Conservation (phyloP, 2,888 invertebrate species). For the Lacanobia oleracea region DNA sequence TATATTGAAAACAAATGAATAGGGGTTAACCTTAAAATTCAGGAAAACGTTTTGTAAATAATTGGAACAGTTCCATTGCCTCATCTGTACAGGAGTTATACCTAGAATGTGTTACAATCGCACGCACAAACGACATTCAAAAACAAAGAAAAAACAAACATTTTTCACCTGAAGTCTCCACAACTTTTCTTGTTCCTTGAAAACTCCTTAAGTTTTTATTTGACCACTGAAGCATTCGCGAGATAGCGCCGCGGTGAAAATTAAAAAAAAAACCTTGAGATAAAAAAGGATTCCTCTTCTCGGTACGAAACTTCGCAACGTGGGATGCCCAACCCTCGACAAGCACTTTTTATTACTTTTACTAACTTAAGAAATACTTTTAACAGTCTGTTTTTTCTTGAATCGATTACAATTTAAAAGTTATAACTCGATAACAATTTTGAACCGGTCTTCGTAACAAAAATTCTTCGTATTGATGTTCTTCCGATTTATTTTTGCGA, state of each 20-base stretch:
- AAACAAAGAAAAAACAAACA: neutral
- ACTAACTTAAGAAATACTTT: constrained; percentile 67
- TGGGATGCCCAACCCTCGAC: constrained; percentile 63
- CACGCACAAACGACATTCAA: neutral
- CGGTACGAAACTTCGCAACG: constrained; percentile 72
- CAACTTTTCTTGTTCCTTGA: constrained; percentile 74
- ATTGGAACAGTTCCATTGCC: neutral
- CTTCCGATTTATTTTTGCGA: constrained; percentile 25
- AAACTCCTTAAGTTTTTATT: constrained; percentile 90
- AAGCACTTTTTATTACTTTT: constrained; percentile 72
- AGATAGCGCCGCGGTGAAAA: constrained; percentile 90
- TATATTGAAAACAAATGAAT: constrained; percentile 26
- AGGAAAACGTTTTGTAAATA: constrained; percentile 28
- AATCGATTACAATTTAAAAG: constrained; percentile 72
- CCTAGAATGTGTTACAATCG: neutral
- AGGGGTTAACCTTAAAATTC: constrained; percentile 1
- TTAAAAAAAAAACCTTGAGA: constrained; percentile 83
- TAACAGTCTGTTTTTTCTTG: constrained; percentile 66
- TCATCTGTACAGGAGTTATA: neutral
- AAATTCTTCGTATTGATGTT: constrained; percentile 55
- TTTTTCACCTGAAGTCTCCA: constrained; percentile 60
- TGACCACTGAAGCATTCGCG: constrained; percentile 90
- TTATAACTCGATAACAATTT: constrained; percentile 63
- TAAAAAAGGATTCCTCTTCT: constrained; percentile 77
- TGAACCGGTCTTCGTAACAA: constrained; percentile 28